Percentiles rank a stretch among this genome's conserved stretches.
Evolutionary conservation across 2,888 invertebrate species (phyloP).

Genomic region (Aporophyla lueneburgensis): DNA sequence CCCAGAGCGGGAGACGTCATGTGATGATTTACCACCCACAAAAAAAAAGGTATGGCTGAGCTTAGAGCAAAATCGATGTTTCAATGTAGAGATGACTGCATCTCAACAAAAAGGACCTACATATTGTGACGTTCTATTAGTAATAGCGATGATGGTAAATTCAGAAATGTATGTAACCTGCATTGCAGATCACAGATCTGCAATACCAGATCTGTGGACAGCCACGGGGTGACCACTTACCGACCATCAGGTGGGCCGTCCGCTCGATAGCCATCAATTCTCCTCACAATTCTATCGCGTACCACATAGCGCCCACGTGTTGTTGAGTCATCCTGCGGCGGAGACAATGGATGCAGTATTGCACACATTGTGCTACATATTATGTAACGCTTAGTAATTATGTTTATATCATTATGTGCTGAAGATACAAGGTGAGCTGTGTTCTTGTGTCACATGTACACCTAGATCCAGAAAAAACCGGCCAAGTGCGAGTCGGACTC

Average conservation of each 20-base stretch:
- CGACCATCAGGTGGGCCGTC: neutral
- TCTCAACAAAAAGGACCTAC: too few relatives aligned
- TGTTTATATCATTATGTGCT: slow-evolving; percentile 4
- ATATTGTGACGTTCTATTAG: too few relatives aligned
- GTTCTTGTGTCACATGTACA: neutral
- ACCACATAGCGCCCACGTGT: neutral
- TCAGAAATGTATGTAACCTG: too few relatives aligned
- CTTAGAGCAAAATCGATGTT: neutral
- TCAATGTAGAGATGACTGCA: neutral
- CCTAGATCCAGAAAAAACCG: too few relatives aligned
- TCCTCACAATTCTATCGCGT: neutral
- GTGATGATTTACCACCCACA: too few relatives aligned
- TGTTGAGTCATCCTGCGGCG: neutral
- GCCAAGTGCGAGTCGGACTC: too few relatives aligned
- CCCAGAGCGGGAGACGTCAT: too few relatives aligned
- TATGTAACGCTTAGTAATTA: slow-evolving; percentile 21
- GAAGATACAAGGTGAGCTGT: slow-evolving; percentile 10
- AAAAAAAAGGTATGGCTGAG: too few relatives aligned
- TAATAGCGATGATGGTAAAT: too few relatives aligned
- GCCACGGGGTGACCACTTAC: neutral
- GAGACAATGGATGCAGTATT: slow-evolving; percentile 26
- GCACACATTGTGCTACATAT: neutral
- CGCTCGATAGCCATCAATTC: neutral
- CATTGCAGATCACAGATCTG: too few relatives aligned
- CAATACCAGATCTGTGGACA: too few relatives aligned